Evolutionary conservation across 2,888 invertebrate species (phyloP).

Genomic region (Sepioteuthis lessoniana): DNA sequence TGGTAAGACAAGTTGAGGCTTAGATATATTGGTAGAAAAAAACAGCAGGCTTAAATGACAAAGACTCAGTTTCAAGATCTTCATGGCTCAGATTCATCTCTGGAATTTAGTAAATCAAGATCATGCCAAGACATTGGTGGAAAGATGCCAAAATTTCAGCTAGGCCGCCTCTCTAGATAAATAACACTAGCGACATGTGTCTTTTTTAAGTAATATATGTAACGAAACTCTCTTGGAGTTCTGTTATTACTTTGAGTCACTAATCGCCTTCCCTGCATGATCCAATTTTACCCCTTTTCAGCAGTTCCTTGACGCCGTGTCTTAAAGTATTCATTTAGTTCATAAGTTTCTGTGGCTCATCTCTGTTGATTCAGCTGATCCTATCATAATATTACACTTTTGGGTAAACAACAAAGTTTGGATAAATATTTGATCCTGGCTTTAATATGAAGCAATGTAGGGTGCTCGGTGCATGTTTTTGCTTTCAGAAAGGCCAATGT

Average conservation of each 20-base stretch:
- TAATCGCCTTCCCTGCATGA: neutral
- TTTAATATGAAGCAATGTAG: neutral
- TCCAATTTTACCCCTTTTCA: neutral
- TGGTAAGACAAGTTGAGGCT: neutral
- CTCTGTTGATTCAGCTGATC: neutral
- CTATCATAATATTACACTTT: neutral
- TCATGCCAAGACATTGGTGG: neutral
- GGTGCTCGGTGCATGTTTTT: no score
- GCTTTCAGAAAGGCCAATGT: no score
- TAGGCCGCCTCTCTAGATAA: neutral
- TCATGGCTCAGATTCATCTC: neutral
- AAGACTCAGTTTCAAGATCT: neutral
- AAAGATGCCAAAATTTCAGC: neutral
- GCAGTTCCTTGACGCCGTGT: neutral
- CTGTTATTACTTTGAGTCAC: slow-evolving; percentile 7
- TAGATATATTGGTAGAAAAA: neutral
- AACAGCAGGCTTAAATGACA: neutral
- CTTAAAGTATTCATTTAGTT: neutral
- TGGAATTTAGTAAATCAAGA: neutral
- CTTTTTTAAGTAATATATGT: neutral
- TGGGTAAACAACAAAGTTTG: neutral
- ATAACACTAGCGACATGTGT: neutral
- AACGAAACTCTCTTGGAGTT: neutral
- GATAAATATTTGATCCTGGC: neutral
- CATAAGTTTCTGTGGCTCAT: no score